Base-by-base conservation (phyloP, 2,113 vertebrate species). In the Ictidomys tridecemlineatus region DNA sequence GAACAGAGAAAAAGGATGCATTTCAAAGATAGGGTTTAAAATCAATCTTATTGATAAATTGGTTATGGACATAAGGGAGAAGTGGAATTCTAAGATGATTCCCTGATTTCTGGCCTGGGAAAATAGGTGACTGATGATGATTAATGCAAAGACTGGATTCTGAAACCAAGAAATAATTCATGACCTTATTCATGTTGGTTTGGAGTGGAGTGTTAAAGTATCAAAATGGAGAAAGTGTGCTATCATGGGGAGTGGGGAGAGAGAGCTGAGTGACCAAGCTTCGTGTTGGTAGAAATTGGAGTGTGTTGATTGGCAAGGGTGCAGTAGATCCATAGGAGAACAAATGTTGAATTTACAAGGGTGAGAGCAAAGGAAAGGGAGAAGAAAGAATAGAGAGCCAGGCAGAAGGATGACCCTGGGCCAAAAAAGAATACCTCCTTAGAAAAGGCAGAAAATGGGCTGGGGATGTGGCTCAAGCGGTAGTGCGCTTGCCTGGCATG, bases 191-290 rank as follows among this genome's bases (percentile, higher is more conserved):
- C 18, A 5, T 39, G 14, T 20, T 10, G 6, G 8, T 28, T 88
- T 51, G 17, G 22, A 42, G 16, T 34, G 5, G 20, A 28, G 9
- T 53, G 70, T 5, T 76, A 17, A 48, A 45, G 83, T 37, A 5
- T 42, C 32, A 51, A 16, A 78, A 63, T 14, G 24, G 32, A 74
- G 4, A 42, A 2, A 8, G 30, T 77, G 20, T 48, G 18, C 67
- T 8, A 34, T 7, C 2, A 51, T 30, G 42, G 42, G 24, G 7
- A 0, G 0, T 9, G 8, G 45, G 45, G 45, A 45, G 45, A 45
- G 39, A 34, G 28, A 5, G 8, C 7, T 89, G n/a, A 53, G 45
- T 37, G 58, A 39, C 39, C 20, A 17, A 74, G 14, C 51, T 89
- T 74, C 8, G 48, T 39, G 32, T 34, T 26, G 17, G 11, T 77